These are phyloP conservation scores for Masnerella sp. DNA, from an alignment of 2,888 invertebrate genomes.

Conservation along the genomic window DNA sequence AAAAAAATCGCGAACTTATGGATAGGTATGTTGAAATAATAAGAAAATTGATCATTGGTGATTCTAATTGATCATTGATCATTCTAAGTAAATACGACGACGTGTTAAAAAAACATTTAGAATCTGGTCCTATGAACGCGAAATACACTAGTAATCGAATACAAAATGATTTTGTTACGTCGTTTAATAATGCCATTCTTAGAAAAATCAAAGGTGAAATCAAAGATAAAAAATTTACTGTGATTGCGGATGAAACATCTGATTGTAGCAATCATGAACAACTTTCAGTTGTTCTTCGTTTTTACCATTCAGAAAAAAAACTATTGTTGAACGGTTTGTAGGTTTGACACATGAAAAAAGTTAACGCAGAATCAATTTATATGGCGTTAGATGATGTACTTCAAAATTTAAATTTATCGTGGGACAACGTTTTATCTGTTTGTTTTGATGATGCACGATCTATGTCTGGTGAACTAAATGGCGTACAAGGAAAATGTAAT, in stretches of 20 bases:
- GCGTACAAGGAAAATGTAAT: conserved; percentile 30
- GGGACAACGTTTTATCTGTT: conserved; percentile 9
- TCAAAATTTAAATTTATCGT: conserved; percentile 1
- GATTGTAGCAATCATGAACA: conserved; percentile 25
- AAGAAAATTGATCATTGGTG: too few species aligned
- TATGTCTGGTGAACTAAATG: conserved; percentile 23
- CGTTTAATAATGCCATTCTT: not conserved
- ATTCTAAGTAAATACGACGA: conserved; percentile 5
- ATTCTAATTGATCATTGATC: too few species aligned
- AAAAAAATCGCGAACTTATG: too few species aligned
- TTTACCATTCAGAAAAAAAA: too few species aligned
- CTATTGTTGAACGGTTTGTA: conserved; percentile 7
- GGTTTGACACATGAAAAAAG: conserved; percentile 10
- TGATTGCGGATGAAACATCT: conserved; percentile 19
- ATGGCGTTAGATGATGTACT: conserved; percentile 11
- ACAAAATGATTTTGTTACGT: conserved; percentile 8
- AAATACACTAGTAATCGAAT: conserved; percentile 4
- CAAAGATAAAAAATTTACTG: conserved; percentile 9
- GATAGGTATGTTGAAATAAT: too few species aligned
- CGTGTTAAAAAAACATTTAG: not conserved
- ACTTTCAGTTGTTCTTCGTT: conserved; percentile 21
- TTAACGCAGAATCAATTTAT: conserved; percentile 22
- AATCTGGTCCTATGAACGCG: not conserved
- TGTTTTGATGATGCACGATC: conserved; percentile 25
- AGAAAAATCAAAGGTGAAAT: conserved; percentile 13